Evolutionary conservation across 2,113 vertebrate species (phyloP), one percentile per base, ranked within the genome.

Genomic region (Psophia crepitans): DNA sequence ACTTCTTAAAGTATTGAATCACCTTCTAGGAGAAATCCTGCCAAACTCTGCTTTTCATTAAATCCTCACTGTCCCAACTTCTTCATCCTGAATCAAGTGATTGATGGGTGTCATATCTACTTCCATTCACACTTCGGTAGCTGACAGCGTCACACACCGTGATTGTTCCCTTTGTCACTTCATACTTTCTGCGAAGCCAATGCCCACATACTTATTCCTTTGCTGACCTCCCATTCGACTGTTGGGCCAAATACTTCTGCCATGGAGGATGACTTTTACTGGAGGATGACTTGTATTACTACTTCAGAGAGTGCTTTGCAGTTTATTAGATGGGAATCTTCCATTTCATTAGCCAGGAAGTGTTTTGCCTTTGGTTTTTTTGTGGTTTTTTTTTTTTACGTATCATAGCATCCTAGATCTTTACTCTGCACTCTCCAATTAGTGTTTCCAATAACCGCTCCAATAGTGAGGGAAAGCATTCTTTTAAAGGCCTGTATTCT

Each of bases 121-220:
- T 71, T 30, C n/a, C 73, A 5, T 3, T 22, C 54, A 8, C 68
- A 3, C 22, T 21, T 0, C 2, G 44, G 39, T 8, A 46, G 75
- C 71, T 86, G 66, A 8, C 27, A 63, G 18, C 57, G 16, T 10
- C 44, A 1, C n/a, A 3, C 32, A 7, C 35, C 5, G 0, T 0
- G 35, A 5, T 26, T 9, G 3, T 48, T 48, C 69, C 73, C 68
- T 63, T 32, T 17, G 76, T 37, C 39, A 33, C 14, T 21, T 28
- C 13, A 4, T 16, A 0, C 18, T 22, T 65, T 60, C 81, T 58
- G 14, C 60, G 35, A 12, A 39, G 26, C 21, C 64, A 18, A 0
- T 6, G 60, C 15, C 22, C 64, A 8, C n/a, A 4, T 8, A 5
- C 54, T 26, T 18, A 14, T 4, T 68, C 77, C 61, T 84, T 14